phyloP scores from a whole-genome alignment of 2,888 invertebrate genomes.

The Coronaproctus castanopsis region DNA sequence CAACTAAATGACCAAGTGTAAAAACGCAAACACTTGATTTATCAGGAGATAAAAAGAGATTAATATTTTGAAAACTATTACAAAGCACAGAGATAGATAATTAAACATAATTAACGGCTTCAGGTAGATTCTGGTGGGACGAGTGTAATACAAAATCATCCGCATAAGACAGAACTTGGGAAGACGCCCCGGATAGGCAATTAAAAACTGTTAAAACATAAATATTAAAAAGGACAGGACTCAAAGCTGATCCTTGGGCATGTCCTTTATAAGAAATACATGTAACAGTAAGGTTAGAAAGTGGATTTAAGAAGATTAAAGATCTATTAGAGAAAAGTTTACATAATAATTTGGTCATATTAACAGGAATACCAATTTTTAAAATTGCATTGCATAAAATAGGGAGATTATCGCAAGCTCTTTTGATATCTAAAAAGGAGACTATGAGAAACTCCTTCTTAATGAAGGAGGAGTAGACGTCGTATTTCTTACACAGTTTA shows the following conservation, averaged over 20 bases:
- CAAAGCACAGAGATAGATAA: not conserved
- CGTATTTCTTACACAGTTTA: not conserved
- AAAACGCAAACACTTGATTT: not conserved
- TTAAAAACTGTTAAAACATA: too few relatives aligned
- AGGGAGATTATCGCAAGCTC: not conserved
- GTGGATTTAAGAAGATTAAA: not conserved
- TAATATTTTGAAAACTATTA: not conserved
- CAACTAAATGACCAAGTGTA: not conserved
- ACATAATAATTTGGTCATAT: not conserved
- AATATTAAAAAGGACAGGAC: too few relatives aligned
- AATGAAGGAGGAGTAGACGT: not conserved
- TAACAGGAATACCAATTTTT: not conserved
- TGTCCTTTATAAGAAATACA: not conserved
- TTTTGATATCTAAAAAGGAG: not conserved
- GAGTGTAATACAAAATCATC: not conserved
- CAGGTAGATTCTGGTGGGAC: not conserved
- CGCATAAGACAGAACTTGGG: too few relatives aligned
- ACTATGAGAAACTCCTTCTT: not conserved
- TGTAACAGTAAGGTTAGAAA: not conserved
- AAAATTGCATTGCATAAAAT: not conserved
- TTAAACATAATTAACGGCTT: not conserved
- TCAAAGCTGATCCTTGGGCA: too few relatives aligned
- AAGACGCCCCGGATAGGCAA: too few relatives aligned
- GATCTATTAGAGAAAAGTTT: not conserved
- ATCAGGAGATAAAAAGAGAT: not conserved